Evolutionary conservation across 2,113 vertebrate species (phyloP).

Genomic region (Melanotaenia duboulayi): DNA sequence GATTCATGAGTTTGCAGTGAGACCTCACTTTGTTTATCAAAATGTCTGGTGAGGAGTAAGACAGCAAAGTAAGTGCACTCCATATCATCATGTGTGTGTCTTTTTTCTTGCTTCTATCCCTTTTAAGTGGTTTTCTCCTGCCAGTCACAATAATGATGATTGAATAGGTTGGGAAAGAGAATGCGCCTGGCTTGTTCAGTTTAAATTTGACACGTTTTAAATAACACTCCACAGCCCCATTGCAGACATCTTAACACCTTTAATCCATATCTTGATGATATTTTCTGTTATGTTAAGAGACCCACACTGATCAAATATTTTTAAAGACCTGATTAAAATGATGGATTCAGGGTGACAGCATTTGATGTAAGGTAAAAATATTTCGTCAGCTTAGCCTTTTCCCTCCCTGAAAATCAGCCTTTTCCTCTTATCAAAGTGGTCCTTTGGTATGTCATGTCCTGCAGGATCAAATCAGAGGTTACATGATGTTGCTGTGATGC

Average conservation of each 20-base stretch:
- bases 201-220: constrained; percentile 53
- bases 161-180: constrained; percentile 36
- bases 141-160: constrained; percentile 51
- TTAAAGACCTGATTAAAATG: constrained; percentile 2
- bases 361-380: constrained; percentile 33
- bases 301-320: constrained; percentile 7
- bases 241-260: constrained; percentile 47
- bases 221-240: constrained; percentile 36
- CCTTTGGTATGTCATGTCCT: constrained; percentile 29
- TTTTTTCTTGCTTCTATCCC: neutral
- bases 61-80: constrained; percentile 32
- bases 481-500: constrained; percentile 35
- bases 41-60: constrained; percentile 48
- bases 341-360: constrained; percentile 12
- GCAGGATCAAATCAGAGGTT: constrained; percentile 41
- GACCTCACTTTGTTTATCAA: constrained; percentile 57
- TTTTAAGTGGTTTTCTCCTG: constrained; percentile 34
- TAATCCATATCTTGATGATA: constrained; percentile 54
- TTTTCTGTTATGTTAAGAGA: constrained; percentile 50
- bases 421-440: constrained; percentile 26
- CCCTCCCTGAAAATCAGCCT: constrained; percentile 10
- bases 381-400: constrained; percentile 16
- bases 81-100: constrained; percentile 8
- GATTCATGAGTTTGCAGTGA: constrained; percentile 61
- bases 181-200: constrained; percentile 30